phyloP scores from a whole-genome alignment of 2,888 invertebrate genomes.

The Xylota segnis region DNA sequence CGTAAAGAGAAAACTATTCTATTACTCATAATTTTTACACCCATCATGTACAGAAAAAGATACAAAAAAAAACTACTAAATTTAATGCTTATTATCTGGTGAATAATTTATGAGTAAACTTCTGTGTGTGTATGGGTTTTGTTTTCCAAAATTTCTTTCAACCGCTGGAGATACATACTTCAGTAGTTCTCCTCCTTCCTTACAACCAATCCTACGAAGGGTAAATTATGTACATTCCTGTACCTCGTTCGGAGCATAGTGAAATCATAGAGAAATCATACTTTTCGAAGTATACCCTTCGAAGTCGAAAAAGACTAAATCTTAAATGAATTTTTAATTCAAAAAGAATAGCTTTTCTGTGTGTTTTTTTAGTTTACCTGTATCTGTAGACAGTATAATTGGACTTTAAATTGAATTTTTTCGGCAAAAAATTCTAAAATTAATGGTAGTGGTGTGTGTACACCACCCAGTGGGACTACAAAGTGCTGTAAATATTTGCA shows the following conservation, averaged over 20 bases:
- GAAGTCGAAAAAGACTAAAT: too few species aligned
- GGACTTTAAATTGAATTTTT: too few species aligned
- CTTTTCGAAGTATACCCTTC: too few species aligned
- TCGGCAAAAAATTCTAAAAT: background rate
- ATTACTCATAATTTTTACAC: constrained; percentile 4
- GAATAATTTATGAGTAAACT: background rate
- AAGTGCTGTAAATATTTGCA: background rate
- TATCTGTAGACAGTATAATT: too few species aligned
- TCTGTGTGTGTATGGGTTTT: background rate
- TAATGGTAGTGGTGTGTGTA: too few species aligned
- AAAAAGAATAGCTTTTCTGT: constrained; percentile 7
- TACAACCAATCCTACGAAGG: too few species aligned
- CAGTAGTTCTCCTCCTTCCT: too few species aligned
- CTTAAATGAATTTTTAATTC: too few species aligned
- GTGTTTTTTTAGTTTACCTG: background rate
- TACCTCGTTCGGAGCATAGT: too few species aligned
- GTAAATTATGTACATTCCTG: too few species aligned
- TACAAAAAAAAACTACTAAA: background rate
- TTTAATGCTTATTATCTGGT: constrained; percentile 13
- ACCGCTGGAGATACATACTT: constrained; percentile 1
- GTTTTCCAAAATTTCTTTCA: background rate
- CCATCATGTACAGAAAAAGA: background rate
- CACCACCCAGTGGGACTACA: background rate
- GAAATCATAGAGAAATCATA: too few species aligned
- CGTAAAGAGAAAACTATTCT: constrained; percentile 6